Conservation (phyloP, 2,113 vertebrate genomes). For the Tachysurus fulvidraco region DNA sequence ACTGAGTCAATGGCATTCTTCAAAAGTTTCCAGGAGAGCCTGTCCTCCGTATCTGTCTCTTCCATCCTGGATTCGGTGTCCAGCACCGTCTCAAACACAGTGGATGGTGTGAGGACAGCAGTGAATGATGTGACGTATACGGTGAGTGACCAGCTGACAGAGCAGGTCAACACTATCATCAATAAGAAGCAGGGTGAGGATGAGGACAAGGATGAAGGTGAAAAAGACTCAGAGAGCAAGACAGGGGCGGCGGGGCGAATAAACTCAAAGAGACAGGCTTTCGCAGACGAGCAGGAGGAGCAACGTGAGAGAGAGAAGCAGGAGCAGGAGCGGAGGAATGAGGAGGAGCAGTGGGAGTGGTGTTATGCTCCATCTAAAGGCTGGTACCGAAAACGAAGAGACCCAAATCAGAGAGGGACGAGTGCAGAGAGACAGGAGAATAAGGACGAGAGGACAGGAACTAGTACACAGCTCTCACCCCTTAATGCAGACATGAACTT, state of each 20-base stretch:
- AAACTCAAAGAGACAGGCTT: slow-evolving; percentile 33
- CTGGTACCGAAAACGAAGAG: slow-evolving; percentile 36
- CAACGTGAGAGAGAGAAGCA: slow-evolving; percentile 59
- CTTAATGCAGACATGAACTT: neutral
- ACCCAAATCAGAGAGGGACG: slow-evolving; percentile 31
- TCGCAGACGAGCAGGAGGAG: slow-evolving; percentile 51
- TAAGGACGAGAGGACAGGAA: neutral
- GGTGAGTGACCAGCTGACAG: slow-evolving; percentile 86
- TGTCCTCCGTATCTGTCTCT: slow-evolving; percentile 88
- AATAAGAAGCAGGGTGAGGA: slow-evolving; percentile 77
- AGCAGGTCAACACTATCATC: slow-evolving; percentile 86
- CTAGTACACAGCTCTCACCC: neutral
- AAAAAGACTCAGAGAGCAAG: slow-evolving; percentile 16
- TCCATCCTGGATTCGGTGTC: slow-evolving; percentile 85
- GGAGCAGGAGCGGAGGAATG: slow-evolving; percentile 46
- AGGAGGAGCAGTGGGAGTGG: slow-evolving; percentile 51
- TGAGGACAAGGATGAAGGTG: slow-evolving; percentile 61
- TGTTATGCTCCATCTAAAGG: slow-evolving; percentile 41
- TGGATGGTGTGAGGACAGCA: slow-evolving; percentile 82
- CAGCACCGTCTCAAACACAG: slow-evolving; percentile 83
- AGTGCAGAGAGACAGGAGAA: slow-evolving; percentile 21
- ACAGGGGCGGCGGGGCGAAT: slow-evolving; percentile 19
- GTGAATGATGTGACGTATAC: slow-evolving; percentile 84
- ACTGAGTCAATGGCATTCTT: slow-evolving; percentile 87
- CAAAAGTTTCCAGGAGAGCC: slow-evolving; percentile 85